Conservation (phyloP, 2,113 vertebrate species). For the Melozone crissalis region DNA sequence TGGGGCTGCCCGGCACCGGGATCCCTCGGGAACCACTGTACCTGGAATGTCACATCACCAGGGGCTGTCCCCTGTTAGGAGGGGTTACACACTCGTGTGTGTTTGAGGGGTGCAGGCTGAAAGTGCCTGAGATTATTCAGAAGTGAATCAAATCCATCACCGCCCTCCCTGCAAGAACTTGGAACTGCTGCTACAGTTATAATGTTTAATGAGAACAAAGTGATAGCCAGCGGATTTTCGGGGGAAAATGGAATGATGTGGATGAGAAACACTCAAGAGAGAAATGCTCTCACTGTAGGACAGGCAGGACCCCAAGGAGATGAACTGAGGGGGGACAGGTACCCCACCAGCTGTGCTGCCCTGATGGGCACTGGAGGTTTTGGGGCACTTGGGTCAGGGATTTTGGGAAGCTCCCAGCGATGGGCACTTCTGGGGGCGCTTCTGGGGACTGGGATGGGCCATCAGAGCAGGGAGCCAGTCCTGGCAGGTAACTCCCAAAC, state of each 20-base stretch:
- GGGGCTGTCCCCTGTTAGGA: neutral
- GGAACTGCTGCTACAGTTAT: neutral
- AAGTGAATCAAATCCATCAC: neutral
- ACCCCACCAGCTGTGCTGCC: accelerated
- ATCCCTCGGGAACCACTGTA: neutral
- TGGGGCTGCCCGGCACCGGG: neutral
- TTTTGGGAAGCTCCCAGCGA: neutral
- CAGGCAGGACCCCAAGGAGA: neutral
- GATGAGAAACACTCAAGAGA: no score
- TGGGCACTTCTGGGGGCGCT: no score
- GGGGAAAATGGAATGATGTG: neutral
- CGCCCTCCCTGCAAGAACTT: neutral
- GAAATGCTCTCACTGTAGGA: neutral
- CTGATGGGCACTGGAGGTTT: neutral
- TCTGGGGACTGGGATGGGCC: neutral
- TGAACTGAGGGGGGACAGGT: neutral
- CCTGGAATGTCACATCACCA: accelerated
- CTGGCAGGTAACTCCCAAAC: neutral
- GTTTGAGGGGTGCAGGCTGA: neutral
- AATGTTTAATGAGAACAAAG: neutral
- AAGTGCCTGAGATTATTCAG: accelerated
- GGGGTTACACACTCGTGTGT: accelerated
- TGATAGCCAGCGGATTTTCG: neutral
- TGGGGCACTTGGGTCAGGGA: neutral
- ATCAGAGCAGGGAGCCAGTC: accelerated